These are phyloP conservation scores for Molanna angustata DNA, from an alignment of 2,888 invertebrate genomes.

Conservation along the genomic window DNA sequence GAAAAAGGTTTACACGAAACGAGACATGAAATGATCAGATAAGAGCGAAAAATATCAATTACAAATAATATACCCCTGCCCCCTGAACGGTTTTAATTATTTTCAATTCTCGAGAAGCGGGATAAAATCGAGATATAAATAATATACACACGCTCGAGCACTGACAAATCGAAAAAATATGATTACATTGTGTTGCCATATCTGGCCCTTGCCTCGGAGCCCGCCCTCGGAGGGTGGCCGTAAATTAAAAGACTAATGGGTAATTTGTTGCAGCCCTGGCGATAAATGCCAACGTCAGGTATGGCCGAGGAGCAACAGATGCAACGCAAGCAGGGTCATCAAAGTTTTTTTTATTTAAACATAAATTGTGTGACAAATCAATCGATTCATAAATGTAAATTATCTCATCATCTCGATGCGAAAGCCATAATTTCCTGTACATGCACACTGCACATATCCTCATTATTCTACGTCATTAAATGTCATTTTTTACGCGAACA, in stretches of 20 bases:
- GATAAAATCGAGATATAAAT: not conserved
- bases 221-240: slow-evolving; percentile 26
- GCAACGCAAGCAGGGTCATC: too few relatives aligned
- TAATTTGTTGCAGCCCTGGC: slow-evolving; percentile 30
- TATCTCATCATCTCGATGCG: too few relatives aligned
- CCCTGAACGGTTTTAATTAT: not conserved
- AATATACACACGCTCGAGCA: not conserved
- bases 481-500: too few relatives aligned
- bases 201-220: not conserved
- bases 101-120: not conserved
- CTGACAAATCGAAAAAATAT: not conserved
- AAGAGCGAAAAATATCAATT: slow-evolving; percentile 10
- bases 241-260: slow-evolving; percentile 29
- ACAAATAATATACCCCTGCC: not conserved
- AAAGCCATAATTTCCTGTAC: too few relatives aligned
- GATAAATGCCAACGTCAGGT: slow-evolving; percentile 13
- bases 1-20: too few relatives aligned
- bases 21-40: too few relatives aligned
- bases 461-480: too few relatives aligned
- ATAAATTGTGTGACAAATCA: too few relatives aligned
- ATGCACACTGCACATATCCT: too few relatives aligned
- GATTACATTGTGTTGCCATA: slow-evolving; percentile 1
- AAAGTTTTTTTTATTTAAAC: too few relatives aligned
- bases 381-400: too few relatives aligned
- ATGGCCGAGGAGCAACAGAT: too few relatives aligned